Conservation (phyloP, 2,113 vertebrate species). For the Aythya baeri region DNA sequence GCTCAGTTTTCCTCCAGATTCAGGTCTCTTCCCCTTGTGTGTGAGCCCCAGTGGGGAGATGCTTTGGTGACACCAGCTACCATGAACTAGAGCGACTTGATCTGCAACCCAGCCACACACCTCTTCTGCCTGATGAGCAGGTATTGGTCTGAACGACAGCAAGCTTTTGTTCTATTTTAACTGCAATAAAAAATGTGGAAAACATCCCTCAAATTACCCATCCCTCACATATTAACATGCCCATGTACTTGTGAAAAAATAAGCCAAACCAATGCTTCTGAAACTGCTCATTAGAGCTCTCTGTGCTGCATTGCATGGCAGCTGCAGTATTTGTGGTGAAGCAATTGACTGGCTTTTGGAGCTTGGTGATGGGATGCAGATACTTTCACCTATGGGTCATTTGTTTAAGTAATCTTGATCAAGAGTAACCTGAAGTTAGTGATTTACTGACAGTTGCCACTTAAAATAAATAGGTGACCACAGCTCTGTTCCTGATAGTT, state of each 20-base stretch:
- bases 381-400: background rate
- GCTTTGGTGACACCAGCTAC: background rate
- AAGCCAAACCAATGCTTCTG: conserved; percentile 2
- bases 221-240: background rate
- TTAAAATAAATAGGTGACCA: background rate
- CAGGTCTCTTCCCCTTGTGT: background rate
- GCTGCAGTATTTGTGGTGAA: background rate
- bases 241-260: background rate
- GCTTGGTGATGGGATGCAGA: background rate
- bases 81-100: background rate
- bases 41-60: rapidly evolving
- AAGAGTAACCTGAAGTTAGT: background rate
- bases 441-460: background rate
- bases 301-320: background rate
- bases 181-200: background rate
- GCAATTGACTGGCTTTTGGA: background rate
- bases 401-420: conserved; percentile 6
- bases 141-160: background rate
- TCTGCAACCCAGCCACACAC: rapidly evolving
- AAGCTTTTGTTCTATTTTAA: background rate
- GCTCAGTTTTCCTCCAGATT: background rate
- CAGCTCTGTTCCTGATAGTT: background rate
- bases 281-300: background rate
- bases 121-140: background rate
- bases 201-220: background rate